Conservation (phyloP, 2,888 invertebrate species). For the Dorcus parallelipipedus region DNA sequence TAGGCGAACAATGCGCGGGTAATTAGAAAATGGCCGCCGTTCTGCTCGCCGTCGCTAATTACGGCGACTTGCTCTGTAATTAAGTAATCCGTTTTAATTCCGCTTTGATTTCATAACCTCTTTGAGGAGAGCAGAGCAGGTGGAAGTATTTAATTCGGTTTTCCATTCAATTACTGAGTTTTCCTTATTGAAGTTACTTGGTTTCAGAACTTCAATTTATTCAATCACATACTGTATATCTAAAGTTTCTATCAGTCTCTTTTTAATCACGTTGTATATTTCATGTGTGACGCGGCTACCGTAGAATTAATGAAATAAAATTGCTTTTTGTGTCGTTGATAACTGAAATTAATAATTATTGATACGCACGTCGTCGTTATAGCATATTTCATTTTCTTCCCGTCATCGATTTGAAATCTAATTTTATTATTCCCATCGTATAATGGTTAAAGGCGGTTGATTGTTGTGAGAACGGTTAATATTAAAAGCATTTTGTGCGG, state of each 20-base stretch:
- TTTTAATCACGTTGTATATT: no score
- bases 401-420: constrained; percentile 3
- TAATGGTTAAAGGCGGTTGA: neutral
- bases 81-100: constrained; percentile 32
- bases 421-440: constrained; percentile 5
- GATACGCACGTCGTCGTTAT: no score
- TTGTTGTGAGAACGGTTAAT: neutral
- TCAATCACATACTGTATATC: no score
- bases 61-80: constrained; percentile 30
- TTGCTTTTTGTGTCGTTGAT: no score
- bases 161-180: neutral
- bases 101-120: constrained; percentile 4
- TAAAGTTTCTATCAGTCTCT: no score
- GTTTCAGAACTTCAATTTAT: no score
- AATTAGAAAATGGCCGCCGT: constrained; percentile 37
- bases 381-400: no score
- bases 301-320: no score
- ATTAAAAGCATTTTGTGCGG: neutral
- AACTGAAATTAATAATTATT: no score
- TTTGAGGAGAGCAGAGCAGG: constrained; percentile 1
- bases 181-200: no score
- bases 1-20: constrained; percentile 28
- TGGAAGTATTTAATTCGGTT: constrained; percentile 9
- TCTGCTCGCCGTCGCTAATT: constrained; percentile 34
- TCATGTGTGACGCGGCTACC: no score